These are phyloP conservation scores for Epinephelus coioides DNA, from an alignment of 2,797 vertebrate genomes.

Conservation along the genomic window DNA sequence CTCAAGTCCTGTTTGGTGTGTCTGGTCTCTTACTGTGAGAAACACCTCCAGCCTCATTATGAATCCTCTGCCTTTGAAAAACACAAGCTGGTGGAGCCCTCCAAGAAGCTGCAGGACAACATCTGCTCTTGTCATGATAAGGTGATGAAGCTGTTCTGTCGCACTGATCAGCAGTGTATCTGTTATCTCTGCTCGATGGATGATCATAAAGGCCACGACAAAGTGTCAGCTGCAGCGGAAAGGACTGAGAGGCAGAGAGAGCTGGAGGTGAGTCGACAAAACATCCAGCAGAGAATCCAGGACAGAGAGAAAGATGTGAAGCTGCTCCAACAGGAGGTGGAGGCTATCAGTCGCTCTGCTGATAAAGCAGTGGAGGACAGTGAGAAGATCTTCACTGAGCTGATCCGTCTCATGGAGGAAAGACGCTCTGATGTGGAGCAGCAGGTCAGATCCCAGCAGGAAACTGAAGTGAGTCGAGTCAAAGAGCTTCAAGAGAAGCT, in stretches of 20 bases:
- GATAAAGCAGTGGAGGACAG: no score
- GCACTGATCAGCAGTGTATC: no score
- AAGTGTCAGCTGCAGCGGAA: constrained; percentile 13
- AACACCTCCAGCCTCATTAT: no score
- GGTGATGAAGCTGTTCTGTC: no score
- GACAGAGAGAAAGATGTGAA: constrained; percentile 36
- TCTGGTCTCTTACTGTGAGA: no score
- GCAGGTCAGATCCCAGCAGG: background rate
- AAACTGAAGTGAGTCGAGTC: constrained; percentile 30
- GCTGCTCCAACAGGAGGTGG: constrained; percentile 35
- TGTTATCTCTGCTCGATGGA: background rate
- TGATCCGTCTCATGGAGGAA: no score
- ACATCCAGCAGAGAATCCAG: constrained; percentile 40
- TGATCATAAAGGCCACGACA: constrained; percentile 18
- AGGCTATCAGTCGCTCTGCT: constrained; percentile 22
- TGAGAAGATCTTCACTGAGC: no score
- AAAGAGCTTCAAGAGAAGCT: constrained; percentile 32
- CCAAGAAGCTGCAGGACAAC: no score
- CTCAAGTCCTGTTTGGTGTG: no score
- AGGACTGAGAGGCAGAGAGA: constrained; percentile 4
- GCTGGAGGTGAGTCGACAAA: constrained; percentile 15
- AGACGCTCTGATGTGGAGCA: constrained; percentile 24
- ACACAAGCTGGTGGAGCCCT: no score
- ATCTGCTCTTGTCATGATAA: no score
- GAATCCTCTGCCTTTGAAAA: no score